These are phyloP conservation scores for Drosophila neocordata DNA, from an alignment of 1,140 invertebrate species.

Conservation along the genomic window DNA sequence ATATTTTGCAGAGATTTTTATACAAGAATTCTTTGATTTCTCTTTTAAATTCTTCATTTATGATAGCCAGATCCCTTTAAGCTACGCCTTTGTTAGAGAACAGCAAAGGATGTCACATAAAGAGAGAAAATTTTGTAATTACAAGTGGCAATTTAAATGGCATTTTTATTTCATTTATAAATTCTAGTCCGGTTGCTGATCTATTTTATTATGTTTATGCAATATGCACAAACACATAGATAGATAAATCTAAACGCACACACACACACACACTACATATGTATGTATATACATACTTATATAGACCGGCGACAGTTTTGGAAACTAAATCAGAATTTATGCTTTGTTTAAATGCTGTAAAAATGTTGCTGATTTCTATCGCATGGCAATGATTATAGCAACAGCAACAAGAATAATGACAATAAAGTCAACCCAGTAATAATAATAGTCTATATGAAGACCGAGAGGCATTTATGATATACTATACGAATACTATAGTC, in stretches of 20 bases:
- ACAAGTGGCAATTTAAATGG: constrained; percentile 73
- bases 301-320: constrained; percentile 64
- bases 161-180: constrained; percentile 75
- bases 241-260: constrained; percentile 18
- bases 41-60: not conserved
- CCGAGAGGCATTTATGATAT: constrained; percentile 40
- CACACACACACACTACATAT: constrained; percentile 1
- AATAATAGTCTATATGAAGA: constrained; percentile 71
- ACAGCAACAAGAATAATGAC: constrained; percentile 45
- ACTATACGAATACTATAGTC: constrained; percentile 5
- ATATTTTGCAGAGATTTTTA: too few species aligned
- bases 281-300: not conserved
- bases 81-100: not conserved
- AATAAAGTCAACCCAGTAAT: constrained; percentile 49
- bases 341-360: constrained; percentile 81
- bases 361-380: constrained; percentile 79
- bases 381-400: constrained; percentile 72
- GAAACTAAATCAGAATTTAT: constrained; percentile 78
- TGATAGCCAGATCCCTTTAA: not conserved
- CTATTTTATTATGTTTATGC: constrained; percentile 57
- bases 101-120: constrained; percentile 1
- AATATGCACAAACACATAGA: constrained; percentile 40
- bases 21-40: too few species aligned
- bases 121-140: constrained; percentile 55
- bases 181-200: constrained; percentile 37